Evolutionary conservation across 1,140 invertebrate species (phyloP).

Genomic region (Pseudoatta argentina): DNA sequence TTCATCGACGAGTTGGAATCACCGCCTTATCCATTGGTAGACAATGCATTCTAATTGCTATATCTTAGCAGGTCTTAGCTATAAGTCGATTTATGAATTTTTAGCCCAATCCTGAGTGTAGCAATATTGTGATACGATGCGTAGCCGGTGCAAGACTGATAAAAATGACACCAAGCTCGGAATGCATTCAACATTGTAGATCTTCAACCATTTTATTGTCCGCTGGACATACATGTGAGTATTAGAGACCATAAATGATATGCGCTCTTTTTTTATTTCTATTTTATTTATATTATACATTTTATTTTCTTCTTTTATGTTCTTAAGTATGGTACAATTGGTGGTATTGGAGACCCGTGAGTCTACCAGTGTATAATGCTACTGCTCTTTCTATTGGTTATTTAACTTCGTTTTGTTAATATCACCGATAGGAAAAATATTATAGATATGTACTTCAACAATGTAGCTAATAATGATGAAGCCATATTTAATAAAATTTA

Average conservation of each 20-base stretch:
- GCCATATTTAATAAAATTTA: constrained; percentile 21
- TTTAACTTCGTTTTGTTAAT: constrained; percentile 90
- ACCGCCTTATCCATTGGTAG: constrained; percentile 87
- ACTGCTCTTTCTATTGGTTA: constrained; percentile 89
- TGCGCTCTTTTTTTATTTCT: constrained; percentile 3
- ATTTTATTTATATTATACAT: constrained; percentile 20
- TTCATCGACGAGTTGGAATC: constrained; percentile 90
- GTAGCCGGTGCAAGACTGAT: constrained; percentile 89
- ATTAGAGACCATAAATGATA: constrained; percentile 11
- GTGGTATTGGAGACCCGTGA: constrained; percentile 93
- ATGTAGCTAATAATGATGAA: background rate
- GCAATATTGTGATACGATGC: constrained; percentile 90
- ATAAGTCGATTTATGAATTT: constrained; percentile 25
- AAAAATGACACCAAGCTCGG: constrained; percentile 89
- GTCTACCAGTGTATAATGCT: constrained; percentile 87
- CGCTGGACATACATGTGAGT: constrained; percentile 90
- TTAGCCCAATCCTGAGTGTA: constrained; percentile 91
- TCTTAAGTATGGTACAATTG: constrained; percentile 93
- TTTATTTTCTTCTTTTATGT: constrained; percentile 30
- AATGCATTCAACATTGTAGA: constrained; percentile 89
- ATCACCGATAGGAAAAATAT: background rate
- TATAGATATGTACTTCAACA: background rate
- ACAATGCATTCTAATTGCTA: constrained; percentile 44
- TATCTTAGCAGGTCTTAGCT: background rate
- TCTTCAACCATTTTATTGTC: constrained; percentile 89